Conservation (phyloP, 2,888 invertebrate species). For the Chelonus formosanus region DNA sequence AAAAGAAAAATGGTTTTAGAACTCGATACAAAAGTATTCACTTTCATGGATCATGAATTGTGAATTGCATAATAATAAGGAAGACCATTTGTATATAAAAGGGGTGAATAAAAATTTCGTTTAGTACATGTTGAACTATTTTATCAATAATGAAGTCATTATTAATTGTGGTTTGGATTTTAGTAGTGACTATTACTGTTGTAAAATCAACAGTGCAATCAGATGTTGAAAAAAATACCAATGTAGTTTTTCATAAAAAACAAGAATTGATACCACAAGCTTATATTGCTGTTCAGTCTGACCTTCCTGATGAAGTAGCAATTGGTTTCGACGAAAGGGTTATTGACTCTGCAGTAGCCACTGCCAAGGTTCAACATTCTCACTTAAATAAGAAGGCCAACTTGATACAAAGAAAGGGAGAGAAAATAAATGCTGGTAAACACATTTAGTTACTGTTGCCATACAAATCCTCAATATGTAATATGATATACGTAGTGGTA, state of each 20-base stretch:
- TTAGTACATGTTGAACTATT: not conserved
- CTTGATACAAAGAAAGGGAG: constrained; percentile 37
- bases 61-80: constrained; percentile 3
- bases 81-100: not conserved
- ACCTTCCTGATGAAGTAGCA: constrained; percentile 42
- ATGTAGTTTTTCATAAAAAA: not conserved
- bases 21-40: constrained; percentile 17
- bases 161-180: constrained; percentile 7
- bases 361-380: constrained; percentile 53
- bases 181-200: constrained; percentile 20
- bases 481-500: no score
- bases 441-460: constrained; percentile 11
- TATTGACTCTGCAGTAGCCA: constrained; percentile 51
- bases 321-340: constrained; percentile 53
- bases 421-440: constrained; percentile 27
- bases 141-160: not conserved
- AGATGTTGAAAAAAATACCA: not conserved
- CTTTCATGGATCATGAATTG: constrained; percentile 11
- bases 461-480: not conserved
- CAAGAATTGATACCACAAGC: not conserved
- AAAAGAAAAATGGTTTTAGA: constrained; percentile 5
- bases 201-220: constrained; percentile 27
- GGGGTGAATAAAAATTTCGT: not conserved
- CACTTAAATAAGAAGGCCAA: constrained; percentile 52
- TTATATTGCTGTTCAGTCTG: constrained; percentile 37